Conservation (phyloP, 2,888 invertebrate species). For the Resseliella maxima region DNA sequence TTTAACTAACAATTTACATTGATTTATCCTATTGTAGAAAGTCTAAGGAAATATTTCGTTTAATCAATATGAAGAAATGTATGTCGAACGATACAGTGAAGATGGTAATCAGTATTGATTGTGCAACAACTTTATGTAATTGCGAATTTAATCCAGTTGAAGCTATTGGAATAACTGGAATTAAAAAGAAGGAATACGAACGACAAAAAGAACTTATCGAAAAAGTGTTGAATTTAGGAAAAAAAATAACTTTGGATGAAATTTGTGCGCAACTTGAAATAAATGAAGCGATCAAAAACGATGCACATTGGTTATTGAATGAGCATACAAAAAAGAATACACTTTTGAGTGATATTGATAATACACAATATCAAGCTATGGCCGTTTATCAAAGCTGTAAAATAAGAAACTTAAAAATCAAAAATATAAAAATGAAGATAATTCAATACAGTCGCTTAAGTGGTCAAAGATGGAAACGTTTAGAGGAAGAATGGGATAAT, state of each 20-base stretch:
- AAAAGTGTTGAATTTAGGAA: neutral
- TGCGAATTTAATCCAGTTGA: neutral
- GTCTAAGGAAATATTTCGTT: neutral
- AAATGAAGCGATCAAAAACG: neutral
- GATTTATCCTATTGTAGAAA: too few species aligned
- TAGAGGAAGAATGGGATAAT: neutral
- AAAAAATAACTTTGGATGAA: neutral
- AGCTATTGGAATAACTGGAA: neutral
- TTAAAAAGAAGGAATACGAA: neutral
- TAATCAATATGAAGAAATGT: neutral
- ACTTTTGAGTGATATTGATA: neutral
- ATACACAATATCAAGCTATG: neutral
- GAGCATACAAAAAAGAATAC: neutral
- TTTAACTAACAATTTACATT: too few species aligned
- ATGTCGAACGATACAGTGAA: neutral
- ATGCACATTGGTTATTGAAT: neutral
- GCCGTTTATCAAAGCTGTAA: constrained; percentile 20
- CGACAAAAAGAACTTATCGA: neutral
- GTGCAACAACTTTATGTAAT: neutral
- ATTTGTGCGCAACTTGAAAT: constrained; percentile 24
- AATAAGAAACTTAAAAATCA: neutral
- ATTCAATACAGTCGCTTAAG: neutral
- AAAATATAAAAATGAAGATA: neutral
- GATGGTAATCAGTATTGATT: neutral
- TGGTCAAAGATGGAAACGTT: neutral